Base-by-base conservation (phyloP, 1,140 invertebrate species). In the Venturia canescens region DNA sequence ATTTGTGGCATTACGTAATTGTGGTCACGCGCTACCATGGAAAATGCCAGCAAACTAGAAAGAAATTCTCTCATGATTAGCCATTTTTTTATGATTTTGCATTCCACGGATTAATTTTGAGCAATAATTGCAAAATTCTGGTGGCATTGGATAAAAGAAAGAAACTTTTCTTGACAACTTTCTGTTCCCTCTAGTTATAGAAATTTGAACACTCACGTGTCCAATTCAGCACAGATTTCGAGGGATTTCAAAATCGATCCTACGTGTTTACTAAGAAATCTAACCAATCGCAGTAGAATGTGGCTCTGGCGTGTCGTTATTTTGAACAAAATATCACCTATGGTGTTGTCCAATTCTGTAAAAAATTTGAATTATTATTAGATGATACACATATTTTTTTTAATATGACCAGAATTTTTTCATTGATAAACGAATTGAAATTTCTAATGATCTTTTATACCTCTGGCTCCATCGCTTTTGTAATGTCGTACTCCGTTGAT, bases 301-400 rank as follows among this genome's bases (percentile, higher is more conserved):
- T 94, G 90, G 44, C 94, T 95, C 91, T 97, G 96, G 80, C 95
- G 94, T 72, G 96, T 95, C 83, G 94, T 93, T 86, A 97, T 96
- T 86, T 95, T 95, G 67, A 94, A 92, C 81, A 95, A 93, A 75
- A 95, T 95, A 88, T 97, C 96, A 15, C 96, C 96, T 38, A 97
- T 92, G 72, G 94, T 90, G 77, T 92, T 89, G 88, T 98, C 97
- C 79, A 97, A 85, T 89, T 97, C 96, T 97, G 87, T n/a, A 92
- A 89, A 29, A 27, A 29, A 78, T 75, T 21, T 13, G 11, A 44
- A 44, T 13, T 9, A 13, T 11, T 11, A 44, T 5, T 9, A 44
- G 13, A 44, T 44, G n/a, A n/a, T n/a, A n/a, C n/a, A n/a, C n/a
- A n/a, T n/a, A n/a, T n/a, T n/a, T n/a, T n/a, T n/a, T n/a, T n/a